Conservation (phyloP, 2,888 invertebrate genomes). For the Noctuana brunneofusca region DNA sequence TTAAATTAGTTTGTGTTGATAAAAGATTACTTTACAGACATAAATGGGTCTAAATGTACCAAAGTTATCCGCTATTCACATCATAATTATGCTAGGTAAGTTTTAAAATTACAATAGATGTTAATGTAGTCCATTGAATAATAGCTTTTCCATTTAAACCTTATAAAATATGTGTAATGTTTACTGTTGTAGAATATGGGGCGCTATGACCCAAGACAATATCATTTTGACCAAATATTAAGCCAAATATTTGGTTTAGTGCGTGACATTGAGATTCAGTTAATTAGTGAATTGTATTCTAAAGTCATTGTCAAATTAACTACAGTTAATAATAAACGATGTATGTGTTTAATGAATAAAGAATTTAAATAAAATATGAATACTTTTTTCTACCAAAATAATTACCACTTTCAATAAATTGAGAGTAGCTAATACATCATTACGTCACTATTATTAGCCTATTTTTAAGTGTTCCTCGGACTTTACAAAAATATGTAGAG, state of each 20-base stretch:
- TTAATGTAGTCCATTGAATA: slow-evolving; percentile 46
- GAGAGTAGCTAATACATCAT: no score
- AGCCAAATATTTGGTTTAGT: slow-evolving; percentile 73
- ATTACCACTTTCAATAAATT: no score
- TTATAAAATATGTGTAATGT: slow-evolving; percentile 43
- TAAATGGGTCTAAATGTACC: slow-evolving; percentile 52
- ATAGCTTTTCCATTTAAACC: slow-evolving; percentile 46
- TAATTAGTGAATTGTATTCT: slow-evolving; percentile 61
- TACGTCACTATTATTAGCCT: no score
- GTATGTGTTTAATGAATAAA: slow-evolving; percentile 75
- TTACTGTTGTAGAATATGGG: slow-evolving; percentile 52
- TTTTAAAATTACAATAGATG: slow-evolving; percentile 44
- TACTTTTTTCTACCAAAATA: slow-evolving; percentile 7
- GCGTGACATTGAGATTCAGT: slow-evolving; percentile 61
- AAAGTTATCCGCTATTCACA: slow-evolving; percentile 49
- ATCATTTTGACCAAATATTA: slow-evolving; percentile 76
- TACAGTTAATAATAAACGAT: slow-evolving; percentile 58
- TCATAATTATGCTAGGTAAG: slow-evolving; percentile 49
- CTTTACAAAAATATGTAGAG: no score
- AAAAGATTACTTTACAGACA: slow-evolving; percentile 8
- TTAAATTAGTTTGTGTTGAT: neutral
- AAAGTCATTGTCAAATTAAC: slow-evolving; percentile 70
- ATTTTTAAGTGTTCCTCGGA: no score
- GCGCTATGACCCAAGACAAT: slow-evolving; percentile 68
- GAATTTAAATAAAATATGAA: slow-evolving; percentile 64